Conservation (phyloP, 2,888 invertebrate genomes). For the Mechanitis mazaeus region DNA sequence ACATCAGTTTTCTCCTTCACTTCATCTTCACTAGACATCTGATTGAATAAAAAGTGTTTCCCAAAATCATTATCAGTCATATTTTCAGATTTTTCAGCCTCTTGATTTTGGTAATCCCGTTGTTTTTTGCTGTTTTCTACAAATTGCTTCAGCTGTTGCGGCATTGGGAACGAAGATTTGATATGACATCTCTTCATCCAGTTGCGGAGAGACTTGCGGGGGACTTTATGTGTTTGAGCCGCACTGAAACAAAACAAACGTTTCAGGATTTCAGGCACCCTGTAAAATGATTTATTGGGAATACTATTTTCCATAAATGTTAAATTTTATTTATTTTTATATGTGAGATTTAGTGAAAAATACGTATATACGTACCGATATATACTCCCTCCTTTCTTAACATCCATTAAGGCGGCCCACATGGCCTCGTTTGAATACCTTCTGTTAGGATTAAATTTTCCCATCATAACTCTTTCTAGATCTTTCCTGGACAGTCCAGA, state of each 20-base stretch:
- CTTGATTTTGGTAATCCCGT: conserved; percentile 54
- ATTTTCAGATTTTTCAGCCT: conserved; percentile 30
- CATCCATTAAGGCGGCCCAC: conserved; percentile 78
- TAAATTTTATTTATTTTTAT: background rate
- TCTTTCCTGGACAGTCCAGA: conserved; percentile 70
- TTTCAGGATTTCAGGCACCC: too few relatives aligned
- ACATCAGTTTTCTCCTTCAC: conserved; percentile 25
- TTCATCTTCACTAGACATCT: conserved; percentile 60
- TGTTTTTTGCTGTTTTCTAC: conserved; percentile 74
- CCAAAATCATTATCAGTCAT: conserved; percentile 61
- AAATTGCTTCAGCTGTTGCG: conserved; percentile 74
- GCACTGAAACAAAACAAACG: conserved; percentile 56
- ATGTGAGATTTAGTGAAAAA: background rate
- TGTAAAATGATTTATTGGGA: background rate
- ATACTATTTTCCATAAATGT: background rate
- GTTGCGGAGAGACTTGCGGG: conserved; percentile 77
- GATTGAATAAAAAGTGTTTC: conserved; percentile 57
- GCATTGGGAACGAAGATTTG: conserved; percentile 77
- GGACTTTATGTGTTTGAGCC: conserved; percentile 77
- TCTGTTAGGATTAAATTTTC: conserved; percentile 71
- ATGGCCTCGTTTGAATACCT: conserved; percentile 73
- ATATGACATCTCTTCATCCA: conserved; percentile 80
- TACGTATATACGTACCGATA: conserved; percentile 58
- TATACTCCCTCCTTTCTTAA: conserved; percentile 77
- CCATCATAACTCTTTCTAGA: conserved; percentile 72